phyloP scores from a whole-genome alignment of 1,140 invertebrate genomes.

The Wiebesia pumilae region DNA sequence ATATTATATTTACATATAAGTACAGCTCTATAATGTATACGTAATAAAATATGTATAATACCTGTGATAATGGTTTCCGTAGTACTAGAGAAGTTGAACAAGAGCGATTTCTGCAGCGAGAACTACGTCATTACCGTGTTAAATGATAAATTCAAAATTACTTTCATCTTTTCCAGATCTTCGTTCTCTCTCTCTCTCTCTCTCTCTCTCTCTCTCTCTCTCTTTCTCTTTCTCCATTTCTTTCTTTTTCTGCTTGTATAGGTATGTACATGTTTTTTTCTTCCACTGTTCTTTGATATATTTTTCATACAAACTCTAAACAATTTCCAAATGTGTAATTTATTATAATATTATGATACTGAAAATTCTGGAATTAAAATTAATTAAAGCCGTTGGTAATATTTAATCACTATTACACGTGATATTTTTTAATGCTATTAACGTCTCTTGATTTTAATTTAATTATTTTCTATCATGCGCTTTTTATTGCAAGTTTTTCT shows the following conservation, averaged over 20 bases:
- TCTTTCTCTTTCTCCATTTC: neutral
- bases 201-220: slow-evolving; percentile 10
- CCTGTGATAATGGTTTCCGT: slow-evolving; percentile 28
- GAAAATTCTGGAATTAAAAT: no score
- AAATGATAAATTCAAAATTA: slow-evolving; percentile 27
- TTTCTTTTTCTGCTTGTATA: neutral
- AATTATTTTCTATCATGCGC: no score
- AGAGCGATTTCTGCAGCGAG: slow-evolving; percentile 5
- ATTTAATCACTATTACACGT: no score
- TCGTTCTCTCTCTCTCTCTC: slow-evolving; percentile 5
- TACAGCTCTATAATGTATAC: no score
- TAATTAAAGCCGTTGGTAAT: no score
- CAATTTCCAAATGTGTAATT: neutral
- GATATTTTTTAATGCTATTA: no score
- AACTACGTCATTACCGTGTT: slow-evolving; percentile 32
- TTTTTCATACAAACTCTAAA: neutral
- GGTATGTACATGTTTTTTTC: neutral
- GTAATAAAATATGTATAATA: neutral
- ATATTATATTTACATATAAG: no score
- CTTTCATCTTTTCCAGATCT: slow-evolving; percentile 14
- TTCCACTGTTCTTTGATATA: neutral
- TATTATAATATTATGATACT: neutral
- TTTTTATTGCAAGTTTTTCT: no score
- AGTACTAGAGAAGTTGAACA: neutral
- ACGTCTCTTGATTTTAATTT: no score